phyloP scores from a whole-genome alignment of 2,888 invertebrate genomes.

The Drosophila pegasa region DNA sequence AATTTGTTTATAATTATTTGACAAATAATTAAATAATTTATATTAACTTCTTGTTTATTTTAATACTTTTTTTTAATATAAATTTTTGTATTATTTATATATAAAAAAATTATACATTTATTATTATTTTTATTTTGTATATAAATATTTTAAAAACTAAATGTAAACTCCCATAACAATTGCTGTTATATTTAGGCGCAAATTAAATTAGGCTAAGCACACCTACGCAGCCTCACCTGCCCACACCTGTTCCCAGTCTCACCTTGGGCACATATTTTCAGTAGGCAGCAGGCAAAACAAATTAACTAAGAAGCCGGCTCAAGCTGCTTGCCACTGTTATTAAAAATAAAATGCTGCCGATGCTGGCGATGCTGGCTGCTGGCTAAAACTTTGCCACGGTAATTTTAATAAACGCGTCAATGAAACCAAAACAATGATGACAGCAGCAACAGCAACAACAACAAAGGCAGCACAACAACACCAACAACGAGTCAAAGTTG shows the following conservation, averaged over 20 bases:
- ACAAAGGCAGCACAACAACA: slow-evolving; percentile 37
- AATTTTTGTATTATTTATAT: too few species aligned
- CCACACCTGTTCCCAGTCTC: too few species aligned
- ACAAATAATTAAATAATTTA: too few species aligned
- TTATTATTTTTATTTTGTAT: too few species aligned
- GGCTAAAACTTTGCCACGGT: slow-evolving; percentile 64
- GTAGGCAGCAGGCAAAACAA: slow-evolving; percentile 35
- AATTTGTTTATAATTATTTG: too few species aligned
- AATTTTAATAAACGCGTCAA: slow-evolving; percentile 79
- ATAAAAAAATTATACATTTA: too few species aligned
- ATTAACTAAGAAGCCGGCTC: slow-evolving; percentile 38
- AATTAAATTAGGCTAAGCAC: slow-evolving; percentile 37
- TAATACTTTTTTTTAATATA: too few species aligned
- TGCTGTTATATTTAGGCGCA: neutral
- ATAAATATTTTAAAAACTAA: too few species aligned
- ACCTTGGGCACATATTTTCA: slow-evolving; percentile 11
- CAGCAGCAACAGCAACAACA: slow-evolving; percentile 45
- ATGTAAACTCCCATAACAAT: too few species aligned
- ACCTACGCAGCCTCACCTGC: neutral
- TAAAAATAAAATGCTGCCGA: slow-evolving; percentile 54
- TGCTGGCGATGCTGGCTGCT: slow-evolving; percentile 15
- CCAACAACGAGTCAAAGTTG: slow-evolving; percentile 49
- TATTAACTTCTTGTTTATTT: too few species aligned
- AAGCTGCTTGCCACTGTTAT: slow-evolving; percentile 44
- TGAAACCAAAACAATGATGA: slow-evolving; percentile 78